Conservation (phyloP, 1,140 invertebrate genomes). For the Euborellia annulipes region DNA sequence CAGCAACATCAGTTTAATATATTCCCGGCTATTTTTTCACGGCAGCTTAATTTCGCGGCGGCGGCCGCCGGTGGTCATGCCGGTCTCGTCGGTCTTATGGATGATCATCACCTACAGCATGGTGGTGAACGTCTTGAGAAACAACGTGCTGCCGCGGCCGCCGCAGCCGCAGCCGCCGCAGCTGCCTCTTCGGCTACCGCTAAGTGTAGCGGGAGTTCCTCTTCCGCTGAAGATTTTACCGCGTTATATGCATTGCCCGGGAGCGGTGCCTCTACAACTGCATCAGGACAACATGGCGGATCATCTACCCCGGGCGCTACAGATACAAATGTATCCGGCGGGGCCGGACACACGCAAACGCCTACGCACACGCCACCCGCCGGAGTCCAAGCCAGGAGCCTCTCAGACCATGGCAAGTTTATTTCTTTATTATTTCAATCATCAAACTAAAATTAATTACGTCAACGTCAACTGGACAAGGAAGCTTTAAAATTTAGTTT, state of each 20-base stretch:
- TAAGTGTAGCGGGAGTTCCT: constrained; percentile 52
- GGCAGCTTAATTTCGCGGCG: constrained; percentile 56
- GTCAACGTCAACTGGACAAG: too few species aligned
- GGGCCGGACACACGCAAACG: constrained; percentile 28
- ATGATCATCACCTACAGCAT: constrained; percentile 45
- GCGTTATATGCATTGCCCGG: constrained; percentile 41
- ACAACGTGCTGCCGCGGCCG: constrained; percentile 26
- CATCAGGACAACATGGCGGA: not conserved
- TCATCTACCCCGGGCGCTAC: constrained; percentile 5
- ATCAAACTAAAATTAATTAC: too few species aligned
- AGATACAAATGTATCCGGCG: not conserved
- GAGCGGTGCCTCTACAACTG: constrained; percentile 5
- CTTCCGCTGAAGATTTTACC: constrained; percentile 64
- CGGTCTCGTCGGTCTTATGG: constrained; percentile 55
- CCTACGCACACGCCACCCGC: constrained; percentile 40
- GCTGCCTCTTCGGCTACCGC: too few species aligned
- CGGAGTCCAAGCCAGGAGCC: constrained; percentile 28
- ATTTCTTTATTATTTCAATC: too few species aligned
- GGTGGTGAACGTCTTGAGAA: too few species aligned
- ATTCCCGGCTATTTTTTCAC: constrained; percentile 72
- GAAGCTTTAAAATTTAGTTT: too few species aligned
- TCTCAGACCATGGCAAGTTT: constrained; percentile 39
- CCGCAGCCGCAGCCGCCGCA: constrained; percentile 31
- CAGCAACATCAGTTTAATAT: constrained; percentile 66
- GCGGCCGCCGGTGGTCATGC: constrained; percentile 40